A percentile compares a stretch with the other conserved stretches of the same genome.
These are phyloP conservation scores for Hypotaenidia okinawae DNA, from an alignment of 2,797 vertebrate genomes.

Conservation along the genomic window DNA sequence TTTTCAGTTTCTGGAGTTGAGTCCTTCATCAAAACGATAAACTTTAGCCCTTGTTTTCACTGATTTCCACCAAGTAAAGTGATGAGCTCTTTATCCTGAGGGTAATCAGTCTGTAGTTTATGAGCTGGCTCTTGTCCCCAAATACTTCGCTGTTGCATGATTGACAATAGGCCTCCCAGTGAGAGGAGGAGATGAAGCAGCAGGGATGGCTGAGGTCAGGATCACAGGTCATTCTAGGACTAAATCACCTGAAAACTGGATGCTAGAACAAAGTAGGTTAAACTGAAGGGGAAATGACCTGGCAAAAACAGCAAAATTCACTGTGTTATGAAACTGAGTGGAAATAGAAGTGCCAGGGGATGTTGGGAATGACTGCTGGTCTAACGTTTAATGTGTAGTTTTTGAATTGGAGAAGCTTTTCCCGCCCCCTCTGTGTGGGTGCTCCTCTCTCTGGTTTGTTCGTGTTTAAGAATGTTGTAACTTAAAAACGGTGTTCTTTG, in stretches of 20 bases:
- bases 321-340: neutral
- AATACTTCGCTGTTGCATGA: neutral
- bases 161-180: neutral
- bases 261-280: neutral
- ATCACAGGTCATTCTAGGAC: neutral
- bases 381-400: neutral
- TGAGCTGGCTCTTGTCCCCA: neutral
- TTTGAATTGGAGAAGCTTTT: neutral
- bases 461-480: neutral
- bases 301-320: neutral
- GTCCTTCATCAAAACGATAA: neutral
- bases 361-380: neutral
- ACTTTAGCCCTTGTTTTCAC: neutral
- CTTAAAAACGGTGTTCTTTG: neutral
- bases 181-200: neutral
- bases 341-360: neutral
- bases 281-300: neutral
- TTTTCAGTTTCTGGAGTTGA: neutral
- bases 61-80: neutral
- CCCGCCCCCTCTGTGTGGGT: fast-evolving
- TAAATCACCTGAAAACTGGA: neutral
- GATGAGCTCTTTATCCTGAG: neutral
- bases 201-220: neutral
- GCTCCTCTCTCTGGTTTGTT: neutral
- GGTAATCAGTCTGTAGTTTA: neutral